phyloP scores from a whole-genome alignment of 37 sponge, comb jelly and placozoan species.

The Cladorhizidae sp. region DNA sequence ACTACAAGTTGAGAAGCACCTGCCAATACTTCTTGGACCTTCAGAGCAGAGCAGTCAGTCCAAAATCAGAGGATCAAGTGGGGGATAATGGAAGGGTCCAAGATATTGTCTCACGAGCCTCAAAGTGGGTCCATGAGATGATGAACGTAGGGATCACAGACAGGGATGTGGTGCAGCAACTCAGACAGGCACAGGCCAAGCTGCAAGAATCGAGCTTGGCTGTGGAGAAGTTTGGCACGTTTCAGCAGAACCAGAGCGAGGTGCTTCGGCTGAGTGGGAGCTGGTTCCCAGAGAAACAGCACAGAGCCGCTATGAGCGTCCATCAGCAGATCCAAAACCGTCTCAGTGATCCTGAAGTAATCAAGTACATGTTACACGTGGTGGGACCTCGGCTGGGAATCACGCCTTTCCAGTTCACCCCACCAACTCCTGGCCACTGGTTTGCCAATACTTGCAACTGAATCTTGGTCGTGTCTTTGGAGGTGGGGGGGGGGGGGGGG shows the following conservation, averaged over 20 bases:
- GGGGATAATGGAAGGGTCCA: conserved; percentile 25
- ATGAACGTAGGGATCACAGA: conserved; percentile 45
- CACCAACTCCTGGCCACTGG: conserved; percentile 17
- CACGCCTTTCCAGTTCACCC: conserved; percentile 39
- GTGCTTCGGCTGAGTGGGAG: conserved; percentile 8
- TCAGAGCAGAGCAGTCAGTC: conserved; percentile 47
- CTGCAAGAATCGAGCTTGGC: conserved; percentile 26
- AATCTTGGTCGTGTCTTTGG: too few relatives aligned
- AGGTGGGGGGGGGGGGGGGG: too few relatives aligned
- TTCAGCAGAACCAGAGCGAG: conserved; percentile 61
- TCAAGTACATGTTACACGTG: conserved; percentile 47
- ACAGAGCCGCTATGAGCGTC: conserved; percentile 43
- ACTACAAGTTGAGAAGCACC: conserved; percentile 49
- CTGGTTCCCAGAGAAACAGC: conserved; percentile 68
- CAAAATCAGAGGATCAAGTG: conserved; percentile 34
- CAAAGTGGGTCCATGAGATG: conserved; percentile 59
- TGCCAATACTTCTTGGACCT: conserved; percentile 68
- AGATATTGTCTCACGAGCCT: conserved; percentile 44
- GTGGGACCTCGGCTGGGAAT: conserved; percentile 67
- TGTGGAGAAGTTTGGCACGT: conserved; percentile 52
- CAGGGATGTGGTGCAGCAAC: conserved; percentile 58
- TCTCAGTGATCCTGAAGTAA: conserved; percentile 55
- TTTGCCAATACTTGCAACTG: not conserved
- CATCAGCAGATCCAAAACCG: conserved; percentile 52
- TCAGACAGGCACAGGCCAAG: conserved; percentile 38